These are phyloP conservation scores for Allophyes oxyacanthae DNA, from an alignment of 2,888 invertebrate species.

Conservation along the genomic window DNA sequence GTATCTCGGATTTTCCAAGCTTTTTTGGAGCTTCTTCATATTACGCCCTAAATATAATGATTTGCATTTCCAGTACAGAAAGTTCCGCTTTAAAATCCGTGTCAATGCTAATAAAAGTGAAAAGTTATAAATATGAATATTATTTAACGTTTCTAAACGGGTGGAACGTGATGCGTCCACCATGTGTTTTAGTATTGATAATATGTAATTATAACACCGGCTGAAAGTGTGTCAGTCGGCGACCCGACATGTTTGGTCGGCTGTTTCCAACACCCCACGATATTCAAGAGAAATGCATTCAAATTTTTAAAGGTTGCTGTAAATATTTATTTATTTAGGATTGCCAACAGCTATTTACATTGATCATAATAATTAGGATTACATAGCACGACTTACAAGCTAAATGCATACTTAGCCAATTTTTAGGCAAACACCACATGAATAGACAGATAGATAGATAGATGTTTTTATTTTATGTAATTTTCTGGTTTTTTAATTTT, in stretches of 20 bases:
- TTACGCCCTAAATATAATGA: background rate
- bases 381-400: too few species aligned
- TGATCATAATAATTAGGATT: too few species aligned
- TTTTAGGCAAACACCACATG: too few species aligned
- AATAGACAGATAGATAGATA: too few species aligned
- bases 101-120: constrained; percentile 57
- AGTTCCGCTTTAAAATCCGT: constrained; percentile 32
- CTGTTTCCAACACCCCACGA: constrained; percentile 24
- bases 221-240: constrained; percentile 81
- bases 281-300: constrained; percentile 49
- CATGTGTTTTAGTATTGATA: constrained; percentile 60
- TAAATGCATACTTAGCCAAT: too few species aligned
- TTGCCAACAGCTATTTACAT: too few species aligned
- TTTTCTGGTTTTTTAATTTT: too few species aligned
- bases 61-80: constrained; percentile 34
- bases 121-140: constrained; percentile 48
- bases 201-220: constrained; percentile 74
- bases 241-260: constrained; percentile 51
- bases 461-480: too few species aligned
- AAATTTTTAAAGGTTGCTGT: constrained; percentile 32
- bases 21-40: too few species aligned
- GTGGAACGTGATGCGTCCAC: constrained; percentile 30
- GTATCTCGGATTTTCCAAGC: too few species aligned
- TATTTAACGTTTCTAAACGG: constrained; percentile 48
- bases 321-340: too few species aligned